Evolutionary conservation across 1,140 invertebrate genomes (phyloP).

Genomic region (Sminthurinus signatus): DNA sequence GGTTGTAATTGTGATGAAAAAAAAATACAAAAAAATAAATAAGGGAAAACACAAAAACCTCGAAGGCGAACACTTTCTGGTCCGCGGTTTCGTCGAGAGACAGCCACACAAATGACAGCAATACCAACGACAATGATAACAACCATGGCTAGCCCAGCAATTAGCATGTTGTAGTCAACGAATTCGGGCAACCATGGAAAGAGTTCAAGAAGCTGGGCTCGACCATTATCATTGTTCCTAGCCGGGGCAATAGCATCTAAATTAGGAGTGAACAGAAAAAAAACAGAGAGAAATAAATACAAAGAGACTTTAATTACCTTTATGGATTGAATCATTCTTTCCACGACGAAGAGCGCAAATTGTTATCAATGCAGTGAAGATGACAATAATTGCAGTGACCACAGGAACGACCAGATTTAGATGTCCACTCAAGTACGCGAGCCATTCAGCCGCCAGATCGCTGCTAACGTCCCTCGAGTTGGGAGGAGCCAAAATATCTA

Average conservation of each 20-base stretch:
- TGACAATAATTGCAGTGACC: conserved; percentile 78
- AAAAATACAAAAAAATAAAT: no score
- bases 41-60: no score
- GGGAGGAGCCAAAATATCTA: conserved; percentile 37
- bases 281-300: conserved; percentile 41
- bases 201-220: conserved; percentile 47
- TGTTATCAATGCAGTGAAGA: conserved; percentile 84
- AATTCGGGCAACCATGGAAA: conserved; percentile 77
- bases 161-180: conserved; percentile 77
- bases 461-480: conserved; percentile 29
- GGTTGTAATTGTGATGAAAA: no score
- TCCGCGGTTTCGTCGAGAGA: conserved; percentile 65
- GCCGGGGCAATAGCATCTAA: conserved; percentile 69
- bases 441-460: conserved; percentile 35
- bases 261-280: conserved; percentile 41
- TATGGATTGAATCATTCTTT: conserved; percentile 63
- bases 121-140: conserved; percentile 81
- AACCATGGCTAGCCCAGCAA: conserved; percentile 72
- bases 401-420: conserved; percentile 91
- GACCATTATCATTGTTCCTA: conserved; percentile 54
- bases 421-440: conserved; percentile 50
- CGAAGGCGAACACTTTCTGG: conserved; percentile 68
- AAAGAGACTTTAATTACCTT: conserved; percentile 58
- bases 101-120: conserved; percentile 77
- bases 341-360: conserved; percentile 74